Conservation (phyloP, 35 echinoderm and acorn worm genomes). For the Acanthaster planci region DNA sequence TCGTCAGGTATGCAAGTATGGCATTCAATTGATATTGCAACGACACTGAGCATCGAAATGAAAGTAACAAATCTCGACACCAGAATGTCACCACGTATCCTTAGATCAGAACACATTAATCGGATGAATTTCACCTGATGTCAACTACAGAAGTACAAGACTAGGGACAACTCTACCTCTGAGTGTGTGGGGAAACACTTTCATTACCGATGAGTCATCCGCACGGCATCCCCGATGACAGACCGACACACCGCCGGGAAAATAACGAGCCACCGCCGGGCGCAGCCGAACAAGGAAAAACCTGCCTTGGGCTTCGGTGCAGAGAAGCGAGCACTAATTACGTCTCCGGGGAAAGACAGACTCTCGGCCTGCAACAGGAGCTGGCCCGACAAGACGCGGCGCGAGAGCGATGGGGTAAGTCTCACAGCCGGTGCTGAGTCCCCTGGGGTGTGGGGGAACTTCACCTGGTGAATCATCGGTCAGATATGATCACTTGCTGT, state of each 20-base stretch:
- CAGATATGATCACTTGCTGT: neutral
- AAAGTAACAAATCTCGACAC: too few relatives aligned
- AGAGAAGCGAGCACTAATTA: neutral
- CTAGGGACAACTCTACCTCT: neutral
- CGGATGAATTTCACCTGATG: too few relatives aligned
- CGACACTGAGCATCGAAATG: too few relatives aligned
- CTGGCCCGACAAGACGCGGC: neutral
- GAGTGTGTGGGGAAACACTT: conserved; percentile 5
- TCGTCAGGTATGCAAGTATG: too few relatives aligned
- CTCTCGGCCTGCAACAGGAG: neutral
- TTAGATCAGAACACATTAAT: too few relatives aligned
- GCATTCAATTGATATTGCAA: too few relatives aligned
- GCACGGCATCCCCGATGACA: conserved; percentile 11
- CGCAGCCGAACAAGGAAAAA: too few relatives aligned
- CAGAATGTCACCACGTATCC: too few relatives aligned
- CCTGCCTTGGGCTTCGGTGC: neutral
- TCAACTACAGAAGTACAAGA: neutral
- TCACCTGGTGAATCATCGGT: conserved; percentile 13
- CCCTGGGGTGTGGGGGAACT: neutral
- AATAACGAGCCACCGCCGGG: neutral
- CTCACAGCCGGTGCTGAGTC: neutral
- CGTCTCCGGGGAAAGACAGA: conserved; percentile 5
- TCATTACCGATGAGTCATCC: conserved; percentile 1
- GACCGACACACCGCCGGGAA: conserved; percentile 7
- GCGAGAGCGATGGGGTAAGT: too few relatives aligned